Percentiles rank a stretch among this genome's conserved stretches.
phyloP scores from a whole-genome alignment of 2,113 vertebrate genomes.

The Phrynocephalus versicolor region DNA sequence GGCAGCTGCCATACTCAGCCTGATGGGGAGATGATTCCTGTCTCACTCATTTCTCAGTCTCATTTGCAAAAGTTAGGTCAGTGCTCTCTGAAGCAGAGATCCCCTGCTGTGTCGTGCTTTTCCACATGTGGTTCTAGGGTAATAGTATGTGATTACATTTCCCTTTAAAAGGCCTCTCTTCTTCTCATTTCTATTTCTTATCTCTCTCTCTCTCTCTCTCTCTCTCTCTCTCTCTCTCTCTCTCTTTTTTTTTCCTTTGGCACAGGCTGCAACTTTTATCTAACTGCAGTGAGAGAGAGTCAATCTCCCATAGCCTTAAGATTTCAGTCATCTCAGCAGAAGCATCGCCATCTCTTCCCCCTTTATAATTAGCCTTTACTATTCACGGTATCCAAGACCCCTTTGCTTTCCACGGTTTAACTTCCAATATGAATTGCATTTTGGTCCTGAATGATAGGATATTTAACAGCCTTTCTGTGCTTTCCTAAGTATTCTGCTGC shows the following conservation, averaged over 20 bases:
- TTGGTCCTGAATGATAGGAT: background rate
- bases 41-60: background rate
- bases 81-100: slow-evolving; percentile 26
- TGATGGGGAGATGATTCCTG: background rate
- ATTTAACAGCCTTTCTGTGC: no score
- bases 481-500: background rate
- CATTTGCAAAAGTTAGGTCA: slow-evolving; percentile 16
- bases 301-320: slow-evolving; percentile 38
- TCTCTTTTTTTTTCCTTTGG: slow-evolving; percentile 36
- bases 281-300: slow-evolving; percentile 54
- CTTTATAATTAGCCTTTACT: accelerated
- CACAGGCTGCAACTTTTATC: slow-evolving; percentile 28
- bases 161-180: slow-evolving; percentile 56
- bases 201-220: slow-evolving; percentile 18
- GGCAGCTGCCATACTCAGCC: background rate
- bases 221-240: background rate
- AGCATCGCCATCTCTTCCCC: background rate
- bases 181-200: no score
- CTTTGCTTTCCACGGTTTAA: background rate
- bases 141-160: slow-evolving; percentile 50
- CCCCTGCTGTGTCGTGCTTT: slow-evolving; percentile 42
- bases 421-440: background rate
- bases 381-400: background rate
- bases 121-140: slow-evolving; percentile 35
- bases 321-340: background rate